These are phyloP conservation scores for Xenopus petersii DNA, from an alignment of 2,797 vertebrate species.

Conservation along the genomic window DNA sequence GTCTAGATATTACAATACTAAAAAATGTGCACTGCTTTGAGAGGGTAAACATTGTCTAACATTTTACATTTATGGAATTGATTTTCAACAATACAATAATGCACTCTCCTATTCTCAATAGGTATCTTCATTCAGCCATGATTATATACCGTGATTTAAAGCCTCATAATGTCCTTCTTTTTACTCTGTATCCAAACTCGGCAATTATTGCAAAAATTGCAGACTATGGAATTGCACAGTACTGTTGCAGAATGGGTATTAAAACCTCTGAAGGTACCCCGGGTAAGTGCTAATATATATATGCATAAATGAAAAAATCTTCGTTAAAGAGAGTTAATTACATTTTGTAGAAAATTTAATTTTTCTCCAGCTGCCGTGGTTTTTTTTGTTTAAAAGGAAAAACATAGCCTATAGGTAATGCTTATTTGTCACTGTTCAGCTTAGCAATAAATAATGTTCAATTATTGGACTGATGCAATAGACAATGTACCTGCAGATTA, in stretches of 20 bases:
- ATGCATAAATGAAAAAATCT: background rate
- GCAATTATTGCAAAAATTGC: conserved; percentile 94
- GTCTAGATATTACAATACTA: no score
- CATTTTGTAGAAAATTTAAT: no score
- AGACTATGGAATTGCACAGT: conserved; percentile 94
- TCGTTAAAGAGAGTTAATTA: background rate
- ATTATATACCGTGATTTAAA: conserved; percentile 97
- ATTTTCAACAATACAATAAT: no score
- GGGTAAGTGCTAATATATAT: conserved; percentile 65
- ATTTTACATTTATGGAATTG: no score
- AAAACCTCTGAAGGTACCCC: conserved; percentile 94
- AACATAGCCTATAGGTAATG: no score
- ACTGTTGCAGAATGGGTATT: conserved; percentile 96
- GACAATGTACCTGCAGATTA: no score
- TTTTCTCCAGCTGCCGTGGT: no score
- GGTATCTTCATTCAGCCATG: conserved; percentile 93
- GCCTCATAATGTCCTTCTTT: conserved; percentile 93
- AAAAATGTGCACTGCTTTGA: no score
- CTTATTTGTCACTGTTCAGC: no score
- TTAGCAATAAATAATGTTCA: no score
- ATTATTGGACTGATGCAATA: no score
- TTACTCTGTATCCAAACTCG: conserved; percentile 86
- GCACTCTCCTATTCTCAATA: conserved; percentile 51
- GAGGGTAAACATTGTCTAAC: no score
- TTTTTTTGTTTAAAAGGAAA: background rate